Percentiles rank a stretch among this genome's conserved stretches.
Evolutionary conservation across 2,888 invertebrate species (phyloP).

Genomic region (Ornithoptera alexandrae): DNA sequence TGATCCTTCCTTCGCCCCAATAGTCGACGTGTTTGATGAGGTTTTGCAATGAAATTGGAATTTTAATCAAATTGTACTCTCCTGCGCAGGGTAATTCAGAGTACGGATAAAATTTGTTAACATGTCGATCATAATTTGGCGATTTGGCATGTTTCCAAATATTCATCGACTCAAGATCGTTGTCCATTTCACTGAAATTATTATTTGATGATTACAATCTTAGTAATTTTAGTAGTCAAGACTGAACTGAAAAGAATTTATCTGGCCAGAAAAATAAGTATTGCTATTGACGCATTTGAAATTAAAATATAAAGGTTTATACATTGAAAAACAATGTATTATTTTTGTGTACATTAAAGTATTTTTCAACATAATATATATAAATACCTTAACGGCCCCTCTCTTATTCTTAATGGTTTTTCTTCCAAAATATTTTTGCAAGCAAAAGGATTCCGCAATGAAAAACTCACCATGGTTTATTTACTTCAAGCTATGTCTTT

Average conservation of each 20-base stretch:
- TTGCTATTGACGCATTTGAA: too few relatives aligned
- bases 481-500: too few relatives aligned
- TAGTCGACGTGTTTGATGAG: conserved; percentile 2
- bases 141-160: conserved; percentile 2
- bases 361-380: neutral
- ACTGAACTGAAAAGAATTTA: too few relatives aligned
- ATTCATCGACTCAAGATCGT: conserved; percentile 1
- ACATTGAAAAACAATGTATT: too few relatives aligned
- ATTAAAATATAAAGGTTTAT: too few relatives aligned
- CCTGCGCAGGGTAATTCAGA: neutral
- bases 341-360: too few relatives aligned
- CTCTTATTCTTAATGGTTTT: neutral
- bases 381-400: conserved; percentile 1
- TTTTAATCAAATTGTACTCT: neutral
- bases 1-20: neutral
- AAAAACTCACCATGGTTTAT: neutral
- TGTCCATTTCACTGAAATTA: conserved; percentile 12
- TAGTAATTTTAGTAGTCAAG: too few relatives aligned
- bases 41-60: neutral
- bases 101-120: neutral
- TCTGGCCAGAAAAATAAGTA: too few relatives aligned
- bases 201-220: too few relatives aligned
- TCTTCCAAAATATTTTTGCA: neutral
- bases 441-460: neutral
- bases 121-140: conserved; percentile 2